Conservation (phyloP, 2,797 vertebrate species). For the Mormyrus proboscirostris region DNA sequence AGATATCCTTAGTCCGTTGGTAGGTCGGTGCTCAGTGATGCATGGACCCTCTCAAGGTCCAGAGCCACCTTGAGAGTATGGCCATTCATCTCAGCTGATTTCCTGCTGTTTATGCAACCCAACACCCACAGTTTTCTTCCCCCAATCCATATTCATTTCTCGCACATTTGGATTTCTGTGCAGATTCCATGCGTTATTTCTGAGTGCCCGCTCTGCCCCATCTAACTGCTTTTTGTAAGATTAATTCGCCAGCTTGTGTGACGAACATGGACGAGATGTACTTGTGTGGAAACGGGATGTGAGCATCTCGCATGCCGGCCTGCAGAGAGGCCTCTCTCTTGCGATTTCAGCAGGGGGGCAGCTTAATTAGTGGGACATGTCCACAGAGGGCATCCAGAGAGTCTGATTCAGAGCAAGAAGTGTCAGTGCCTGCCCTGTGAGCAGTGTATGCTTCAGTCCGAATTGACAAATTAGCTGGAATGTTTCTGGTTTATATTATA, state of each 20-base stretch:
- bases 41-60: not conserved
- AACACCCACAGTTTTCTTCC: not conserved
- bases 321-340: not conserved
- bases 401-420: not conserved
- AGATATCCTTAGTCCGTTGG: not conserved
- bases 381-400: not conserved
- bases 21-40: not conserved
- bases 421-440: not conserved
- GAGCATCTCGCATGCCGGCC: not conserved
- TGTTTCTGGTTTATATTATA: not conserved
- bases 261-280: not conserved
- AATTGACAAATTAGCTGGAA: not conserved
- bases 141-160: conserved; percentile 12
- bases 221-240: not conserved
- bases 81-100: not conserved
- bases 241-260: conserved; percentile 1
- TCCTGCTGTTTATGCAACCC: not conserved
- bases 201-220: not conserved
- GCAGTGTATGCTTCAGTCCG: not conserved
- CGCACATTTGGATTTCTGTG: conserved; percentile 4
- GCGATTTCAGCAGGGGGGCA: not conserved
- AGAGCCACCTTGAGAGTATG: not conserved
- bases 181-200: not conserved
- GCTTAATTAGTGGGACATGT: not conserved
- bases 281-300: not conserved